Evolutionary conservation across 2,888 invertebrate species (phyloP), one percentile per base, ranked within the genome.

Genomic region (Choristoneura rosaceana): DNA sequence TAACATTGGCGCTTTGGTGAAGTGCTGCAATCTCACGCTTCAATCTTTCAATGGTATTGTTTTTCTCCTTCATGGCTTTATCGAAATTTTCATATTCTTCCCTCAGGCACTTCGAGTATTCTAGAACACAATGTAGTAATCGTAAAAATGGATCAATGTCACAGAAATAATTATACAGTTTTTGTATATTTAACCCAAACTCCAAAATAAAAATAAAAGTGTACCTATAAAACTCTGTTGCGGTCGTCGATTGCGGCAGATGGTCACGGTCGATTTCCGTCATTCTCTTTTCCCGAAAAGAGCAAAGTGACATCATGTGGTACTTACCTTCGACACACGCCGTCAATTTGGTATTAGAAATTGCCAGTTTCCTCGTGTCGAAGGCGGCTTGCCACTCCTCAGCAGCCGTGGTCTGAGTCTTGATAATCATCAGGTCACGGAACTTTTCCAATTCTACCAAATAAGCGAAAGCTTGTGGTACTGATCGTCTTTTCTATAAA

Each of bases 391-490:
- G 25, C 0, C 63, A 14, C 45, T 41, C 33, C 14, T 58, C 63
- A 3, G 63, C 63, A 15, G 69, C 69, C 15, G 38, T 63, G 10
- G 12, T 47, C 17, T 38, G 43, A 38, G 45, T 63, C 43, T 63
- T 55, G n/a, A 3, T 12, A 7, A 69, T 12, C 69, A 69, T 69
- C 17, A 69, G 45, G 4, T 69, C 38, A 4, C 63, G 69, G 38
- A 69, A 55, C 45, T 17, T 17, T 45, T 63, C 69, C 45, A 69
- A 0, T 17, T 69, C 58, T 0, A 63, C 58, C 12, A 63, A n/a
- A 58, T 58, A 34, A 0, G 55, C 15, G 34, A 58, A 69, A 4
- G 43, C 62, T 2, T 5, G 15, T 5, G 62, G 41, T 10, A 45
- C 9, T 1, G 9, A 2, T 12, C 10, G 9, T 25, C 55, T 55